Conservation (phyloP, 2,888 invertebrate species). For the Anticlea derivata region DNA sequence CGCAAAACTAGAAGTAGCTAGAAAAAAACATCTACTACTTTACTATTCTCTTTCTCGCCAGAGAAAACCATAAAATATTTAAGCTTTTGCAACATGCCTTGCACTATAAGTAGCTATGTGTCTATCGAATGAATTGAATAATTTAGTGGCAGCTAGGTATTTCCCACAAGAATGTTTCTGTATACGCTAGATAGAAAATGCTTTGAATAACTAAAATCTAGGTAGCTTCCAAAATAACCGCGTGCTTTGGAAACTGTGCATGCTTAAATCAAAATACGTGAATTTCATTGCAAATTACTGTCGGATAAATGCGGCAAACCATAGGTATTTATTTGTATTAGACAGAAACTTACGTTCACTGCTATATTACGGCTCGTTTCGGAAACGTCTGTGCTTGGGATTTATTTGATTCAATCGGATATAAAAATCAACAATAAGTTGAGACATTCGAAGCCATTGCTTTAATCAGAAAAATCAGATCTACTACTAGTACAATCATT, state of each 20-base stretch:
- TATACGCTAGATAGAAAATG: background rate
- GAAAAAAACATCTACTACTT: conserved; percentile 28
- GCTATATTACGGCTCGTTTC: no score
- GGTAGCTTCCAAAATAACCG: background rate
- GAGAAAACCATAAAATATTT: conserved; percentile 29
- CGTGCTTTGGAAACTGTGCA: no score
- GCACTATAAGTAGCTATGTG: conserved; percentile 25
- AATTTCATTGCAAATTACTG: no score
- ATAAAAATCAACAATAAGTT: no score
- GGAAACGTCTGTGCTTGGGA: no score
- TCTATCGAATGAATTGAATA: conserved; percentile 28
- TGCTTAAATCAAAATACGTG: no score
- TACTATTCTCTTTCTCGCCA: conserved; percentile 32
- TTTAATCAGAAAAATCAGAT: no score
- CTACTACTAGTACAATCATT: no score
- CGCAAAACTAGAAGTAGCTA: conserved; percentile 29
- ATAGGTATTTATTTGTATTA: no score
- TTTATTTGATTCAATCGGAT: no score
- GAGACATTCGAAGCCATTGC: background rate
- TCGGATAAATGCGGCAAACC: no score
- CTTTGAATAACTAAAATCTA: background rate
- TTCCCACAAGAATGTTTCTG: conserved; percentile 17
- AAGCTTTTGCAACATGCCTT: conserved; percentile 27
- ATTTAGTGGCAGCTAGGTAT: conserved; percentile 15
- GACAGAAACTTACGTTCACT: no score